Percentiles rank a stretch among this genome's conserved stretches.
Evolutionary conservation across 2,888 invertebrate species (phyloP).

Genomic region (Apantesis nais): DNA sequence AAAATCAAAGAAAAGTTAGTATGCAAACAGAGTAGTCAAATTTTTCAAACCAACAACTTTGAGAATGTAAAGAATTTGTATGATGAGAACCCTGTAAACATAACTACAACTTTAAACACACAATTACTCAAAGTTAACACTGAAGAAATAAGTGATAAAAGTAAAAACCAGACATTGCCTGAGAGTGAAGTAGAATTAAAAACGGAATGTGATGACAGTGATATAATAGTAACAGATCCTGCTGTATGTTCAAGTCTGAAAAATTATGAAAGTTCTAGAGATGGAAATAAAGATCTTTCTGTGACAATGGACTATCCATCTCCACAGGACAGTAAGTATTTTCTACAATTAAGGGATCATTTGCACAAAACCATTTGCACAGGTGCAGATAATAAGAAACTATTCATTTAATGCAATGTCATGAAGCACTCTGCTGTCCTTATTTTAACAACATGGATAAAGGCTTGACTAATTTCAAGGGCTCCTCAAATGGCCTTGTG

Average conservation of each 20-base stretch:
- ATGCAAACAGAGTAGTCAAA: constrained; percentile 63
- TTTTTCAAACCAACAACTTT: constrained; percentile 63
- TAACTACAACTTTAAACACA: constrained; percentile 64
- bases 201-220: constrained; percentile 80
- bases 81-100: constrained; percentile 72
- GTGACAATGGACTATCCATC: constrained; percentile 72
- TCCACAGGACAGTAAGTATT: constrained; percentile 80
- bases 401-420: neutral
- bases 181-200: constrained; percentile 70
- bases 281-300: constrained; percentile 67
- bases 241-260: constrained; percentile 75
- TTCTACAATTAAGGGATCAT: constrained; percentile 14
- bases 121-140: constrained; percentile 57
- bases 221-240: constrained; percentile 78
- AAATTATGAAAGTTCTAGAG: constrained; percentile 67
- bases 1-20: constrained; percentile 72
- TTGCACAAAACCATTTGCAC: neutral
- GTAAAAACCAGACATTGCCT: constrained; percentile 58
- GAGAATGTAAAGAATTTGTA: constrained; percentile 71
- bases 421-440: neutral
- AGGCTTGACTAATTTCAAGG: neutral
- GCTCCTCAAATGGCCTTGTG: neutral
- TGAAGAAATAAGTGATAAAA: constrained; percentile 62
- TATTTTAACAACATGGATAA: neutral
- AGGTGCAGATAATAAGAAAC: neutral